Evolutionary conservation across 1,140 invertebrate genomes (phyloP).

Genomic region (Zaprionus africanus): DNA sequence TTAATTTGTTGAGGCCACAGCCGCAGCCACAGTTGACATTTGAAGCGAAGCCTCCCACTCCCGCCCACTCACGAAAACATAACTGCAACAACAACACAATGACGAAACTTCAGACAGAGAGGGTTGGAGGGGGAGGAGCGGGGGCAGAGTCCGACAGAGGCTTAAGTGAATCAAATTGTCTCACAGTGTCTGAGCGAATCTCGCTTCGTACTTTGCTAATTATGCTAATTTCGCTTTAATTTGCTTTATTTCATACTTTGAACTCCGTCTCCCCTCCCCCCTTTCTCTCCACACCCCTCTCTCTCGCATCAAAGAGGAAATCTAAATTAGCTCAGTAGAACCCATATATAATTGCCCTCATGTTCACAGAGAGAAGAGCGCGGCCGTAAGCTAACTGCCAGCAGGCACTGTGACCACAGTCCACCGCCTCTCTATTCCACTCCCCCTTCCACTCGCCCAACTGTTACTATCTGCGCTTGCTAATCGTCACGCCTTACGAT

Average conservation of each 20-base stretch:
- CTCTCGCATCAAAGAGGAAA: constrained; percentile 52
- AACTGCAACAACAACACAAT: not conserved
- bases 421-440: not conserved
- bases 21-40: constrained; percentile 63
- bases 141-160: not conserved
- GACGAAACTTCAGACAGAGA: not conserved
- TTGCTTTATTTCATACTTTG: constrained; percentile 58
- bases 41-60: constrained; percentile 30
- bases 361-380: constrained; percentile 4
- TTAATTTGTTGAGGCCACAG: constrained; percentile 76
- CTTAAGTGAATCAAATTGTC: constrained; percentile 9
- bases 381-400: constrained; percentile 50
- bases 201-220: constrained; percentile 41
- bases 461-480: constrained; percentile 54
- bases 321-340: constrained; percentile 59
- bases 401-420: constrained; percentile 24
- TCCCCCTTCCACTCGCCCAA: not conserved
- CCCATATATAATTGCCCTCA: constrained; percentile 60
- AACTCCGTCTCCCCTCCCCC: not conserved
- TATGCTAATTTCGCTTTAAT: constrained; percentile 72
- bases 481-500: constrained; percentile 69
- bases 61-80: not conserved
- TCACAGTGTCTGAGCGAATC: not conserved
- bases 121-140: not conserved
- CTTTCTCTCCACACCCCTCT: not conserved